Conservation (phyloP, 2,888 invertebrate species). For the Tetranychus truncatus region DNA sequence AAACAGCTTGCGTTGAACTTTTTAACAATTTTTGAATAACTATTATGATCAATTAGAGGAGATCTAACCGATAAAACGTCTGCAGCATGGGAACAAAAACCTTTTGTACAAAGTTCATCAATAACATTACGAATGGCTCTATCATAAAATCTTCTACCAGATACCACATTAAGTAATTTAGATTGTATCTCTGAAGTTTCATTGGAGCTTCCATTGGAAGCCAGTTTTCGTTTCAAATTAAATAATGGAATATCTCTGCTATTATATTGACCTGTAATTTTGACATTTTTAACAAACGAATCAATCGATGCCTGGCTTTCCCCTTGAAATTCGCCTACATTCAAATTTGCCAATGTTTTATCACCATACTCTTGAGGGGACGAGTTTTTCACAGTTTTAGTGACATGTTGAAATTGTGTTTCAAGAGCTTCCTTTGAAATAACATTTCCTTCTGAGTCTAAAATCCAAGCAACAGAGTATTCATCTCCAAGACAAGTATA, state of each 20-base stretch:
- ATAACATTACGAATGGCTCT: neutral
- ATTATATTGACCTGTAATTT: neutral
- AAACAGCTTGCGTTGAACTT: neutral
- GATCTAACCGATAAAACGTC: neutral
- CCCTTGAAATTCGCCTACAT: slow-evolving; percentile 26
- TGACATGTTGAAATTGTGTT: slow-evolving; percentile 39
- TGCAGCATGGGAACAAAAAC: neutral
- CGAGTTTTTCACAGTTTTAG: slow-evolving; percentile 40
- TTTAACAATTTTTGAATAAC: neutral
- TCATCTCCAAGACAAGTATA: slow-evolving; percentile 41
- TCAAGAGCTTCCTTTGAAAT: slow-evolving; percentile 37
- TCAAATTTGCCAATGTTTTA: slow-evolving; percentile 23
- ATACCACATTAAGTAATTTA: neutral
- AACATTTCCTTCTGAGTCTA: slow-evolving; percentile 34
- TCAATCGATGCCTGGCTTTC: neutral
- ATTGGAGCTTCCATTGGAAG: neutral
- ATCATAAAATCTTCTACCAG: neutral
- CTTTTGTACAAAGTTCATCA: neutral
- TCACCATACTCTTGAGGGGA: slow-evolving; percentile 43
- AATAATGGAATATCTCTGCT: neutral
- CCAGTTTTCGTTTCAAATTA: neutral
- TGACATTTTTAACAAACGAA: neutral
- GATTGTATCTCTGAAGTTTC: neutral
- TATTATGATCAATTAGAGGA: neutral
- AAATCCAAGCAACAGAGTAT: slow-evolving; percentile 45